These are phyloP conservation scores for Miichthys miiuy DNA, from an alignment of 2,797 vertebrate species.

Conservation along the genomic window DNA sequence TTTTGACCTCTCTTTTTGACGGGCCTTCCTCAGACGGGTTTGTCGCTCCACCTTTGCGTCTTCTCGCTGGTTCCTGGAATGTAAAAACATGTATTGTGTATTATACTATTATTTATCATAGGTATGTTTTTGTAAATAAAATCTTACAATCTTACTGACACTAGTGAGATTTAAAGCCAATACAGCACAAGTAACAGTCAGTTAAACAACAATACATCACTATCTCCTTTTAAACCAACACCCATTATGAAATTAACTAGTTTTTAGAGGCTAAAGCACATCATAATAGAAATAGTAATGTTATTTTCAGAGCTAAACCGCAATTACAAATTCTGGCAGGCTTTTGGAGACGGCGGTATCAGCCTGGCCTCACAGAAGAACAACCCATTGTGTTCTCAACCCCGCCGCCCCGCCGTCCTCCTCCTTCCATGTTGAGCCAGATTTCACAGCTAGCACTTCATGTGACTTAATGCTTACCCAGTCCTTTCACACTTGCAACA, in stretches of 20 bases:
- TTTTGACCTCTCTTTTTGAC: conserved; percentile 91
- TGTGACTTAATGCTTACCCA: conserved; percentile 81
- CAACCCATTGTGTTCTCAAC: conserved; percentile 66
- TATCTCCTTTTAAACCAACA: background rate
- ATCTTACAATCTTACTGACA: background rate
- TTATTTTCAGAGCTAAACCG: conserved; percentile 45
- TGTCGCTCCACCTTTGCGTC: conserved; percentile 86
- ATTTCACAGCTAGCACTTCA: conserved; percentile 50
- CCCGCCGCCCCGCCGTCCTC: conserved; percentile 4
- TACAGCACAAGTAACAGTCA: background rate
- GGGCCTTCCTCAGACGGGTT: conserved; percentile 83
- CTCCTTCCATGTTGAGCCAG: conserved; percentile 40
- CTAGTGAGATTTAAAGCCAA: background rate
- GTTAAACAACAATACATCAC: background rate
- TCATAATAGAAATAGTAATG: conserved; percentile 8
- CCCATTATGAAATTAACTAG: background rate
- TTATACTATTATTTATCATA: background rate
- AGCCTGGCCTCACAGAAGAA: conserved; percentile 69
- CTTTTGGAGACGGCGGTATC: conserved; percentile 77
- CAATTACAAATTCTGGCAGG: conserved; percentile 57
- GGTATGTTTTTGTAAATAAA: background rate
- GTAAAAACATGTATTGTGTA: conserved; percentile 8
- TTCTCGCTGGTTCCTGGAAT: conserved; percentile 82
- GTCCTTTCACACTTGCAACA: conserved; percentile 88
- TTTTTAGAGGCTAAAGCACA: background rate